Base-by-base conservation (phyloP, 2,888 invertebrate species). In the Seira ritae region DNA sequence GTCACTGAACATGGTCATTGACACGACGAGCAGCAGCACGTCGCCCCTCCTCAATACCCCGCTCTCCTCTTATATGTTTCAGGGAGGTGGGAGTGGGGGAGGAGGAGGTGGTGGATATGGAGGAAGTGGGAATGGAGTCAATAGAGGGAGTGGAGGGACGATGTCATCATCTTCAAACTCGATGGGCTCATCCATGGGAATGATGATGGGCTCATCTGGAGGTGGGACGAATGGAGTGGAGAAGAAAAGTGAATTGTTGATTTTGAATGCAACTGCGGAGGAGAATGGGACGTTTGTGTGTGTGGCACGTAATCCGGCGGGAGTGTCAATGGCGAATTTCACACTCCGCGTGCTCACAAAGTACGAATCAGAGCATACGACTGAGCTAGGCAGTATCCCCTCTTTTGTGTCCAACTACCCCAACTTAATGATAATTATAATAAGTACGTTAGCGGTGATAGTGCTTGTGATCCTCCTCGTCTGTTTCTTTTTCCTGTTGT, bases 221-320 rank as follows among this genome's bases (percentile, higher is more conserved):
- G 68, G 69, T 37, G 55, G 65, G 73, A 23, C 31, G 71, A 77
- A 70, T 66, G 92, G 92, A 0, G 94, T 94, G 87, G 94, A 95
- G 90, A 95, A 95, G 91, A 93, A 93, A 87, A 95, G 95, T 89
- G 95, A 96, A 91, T 92, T 96, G 80, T 94, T 95, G 90, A 95
- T 96, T 89, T 94, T 94, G 89, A 95, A 95, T 90, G 94, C 95
- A 22, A 94, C 94, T 42, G 93, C 93, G 55, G 95, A 95, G 86
- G 96, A 96, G 90, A 96, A 96, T 89, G 97, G 97, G 3, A 95
- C 95, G 8, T 97, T 96, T 90, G 93, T 95, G 1, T 97, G 97
- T 90, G 92, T 95, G 15, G 97, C 97, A 0, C 95, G 96, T 90
- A 97, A 97, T 90, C 93, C 94, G 17, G 97, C 97, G 0, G 97